Percentiles rank a stretch among this genome's conserved stretches.
These are phyloP conservation scores for Drosophila nigrodunni DNA, from an alignment of 1,140 invertebrate species.

Conservation along the genomic window DNA sequence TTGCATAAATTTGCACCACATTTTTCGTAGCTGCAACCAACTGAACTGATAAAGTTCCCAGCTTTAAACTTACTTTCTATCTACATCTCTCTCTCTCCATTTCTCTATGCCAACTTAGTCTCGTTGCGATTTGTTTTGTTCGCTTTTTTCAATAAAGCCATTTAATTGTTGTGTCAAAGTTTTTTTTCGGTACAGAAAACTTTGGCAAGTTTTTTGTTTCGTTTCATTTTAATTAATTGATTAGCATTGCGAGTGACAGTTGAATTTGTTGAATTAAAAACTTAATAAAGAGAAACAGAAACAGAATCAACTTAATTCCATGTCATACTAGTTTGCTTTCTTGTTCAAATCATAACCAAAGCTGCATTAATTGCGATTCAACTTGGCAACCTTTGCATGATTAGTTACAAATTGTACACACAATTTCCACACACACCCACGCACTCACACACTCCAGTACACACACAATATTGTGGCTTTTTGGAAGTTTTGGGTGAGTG, in stretches of 20 bases:
- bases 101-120: not conserved
- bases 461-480: conserved; percentile 17
- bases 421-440: not conserved
- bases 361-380: conserved; percentile 10
- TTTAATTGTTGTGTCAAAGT: conserved; percentile 50
- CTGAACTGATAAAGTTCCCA: conserved; percentile 47
- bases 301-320: not conserved
- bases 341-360: conserved; percentile 1
- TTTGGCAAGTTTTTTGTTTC: conserved; percentile 22
- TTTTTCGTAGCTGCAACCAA: conserved; percentile 50
- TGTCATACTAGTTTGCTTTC: not conserved
- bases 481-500: conserved; percentile 8
- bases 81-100: not conserved
- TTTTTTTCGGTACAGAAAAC: conserved; percentile 11
- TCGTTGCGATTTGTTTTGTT: conserved; percentile 9
- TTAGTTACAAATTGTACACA: conserved; percentile 27
- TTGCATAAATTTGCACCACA: conserved; percentile 74
- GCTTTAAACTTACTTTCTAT: conserved; percentile 22
- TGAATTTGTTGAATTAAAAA: conserved; percentile 33
- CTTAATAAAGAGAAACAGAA: not conserved
- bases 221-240: conserved; percentile 61
- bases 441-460: not conserved
- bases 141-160: conserved; percentile 43
- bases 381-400: conserved; percentile 25
- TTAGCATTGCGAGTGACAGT: conserved; percentile 56